Conservation (phyloP, 2,888 invertebrate genomes). For the Diarsia rubi region DNA sequence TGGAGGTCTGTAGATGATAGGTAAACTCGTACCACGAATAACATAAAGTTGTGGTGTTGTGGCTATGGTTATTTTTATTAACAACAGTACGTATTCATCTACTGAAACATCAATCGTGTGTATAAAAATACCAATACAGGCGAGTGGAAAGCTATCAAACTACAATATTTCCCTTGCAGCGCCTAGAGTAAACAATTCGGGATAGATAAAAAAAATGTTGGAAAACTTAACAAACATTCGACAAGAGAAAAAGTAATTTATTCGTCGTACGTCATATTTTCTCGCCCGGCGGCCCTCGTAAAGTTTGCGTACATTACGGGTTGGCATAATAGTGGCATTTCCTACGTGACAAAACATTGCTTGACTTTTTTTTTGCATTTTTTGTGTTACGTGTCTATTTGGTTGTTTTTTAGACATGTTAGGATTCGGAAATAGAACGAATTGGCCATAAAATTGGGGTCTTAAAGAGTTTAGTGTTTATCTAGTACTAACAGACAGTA, state of each 20-base stretch:
- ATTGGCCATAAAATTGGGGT: not conserved
- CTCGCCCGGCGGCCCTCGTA: conserved; percentile 67
- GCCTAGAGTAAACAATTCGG: conserved; percentile 72
- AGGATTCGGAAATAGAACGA: not conserved
- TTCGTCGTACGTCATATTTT: conserved; percentile 80
- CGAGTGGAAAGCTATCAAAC: conserved; percentile 77
- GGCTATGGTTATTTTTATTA: too few species aligned
- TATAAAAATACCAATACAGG: conserved; percentile 69
- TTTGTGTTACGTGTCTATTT: conserved; percentile 35
- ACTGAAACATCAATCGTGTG: conserved; percentile 4
- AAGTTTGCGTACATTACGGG: conserved; percentile 69
- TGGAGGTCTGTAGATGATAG: too few species aligned
- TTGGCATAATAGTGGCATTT: conserved; percentile 66
- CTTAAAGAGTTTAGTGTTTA: not conserved
- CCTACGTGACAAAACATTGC: conserved; percentile 70
- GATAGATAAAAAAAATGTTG: conserved; percentile 70
- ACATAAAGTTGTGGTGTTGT: too few species aligned
- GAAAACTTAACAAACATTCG: conserved; percentile 72
- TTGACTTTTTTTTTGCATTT: conserved; percentile 44
- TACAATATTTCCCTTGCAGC: conserved; percentile 72
- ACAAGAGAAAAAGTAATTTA: conserved; percentile 79
- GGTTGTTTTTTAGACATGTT: not conserved
- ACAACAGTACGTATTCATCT: too few species aligned
- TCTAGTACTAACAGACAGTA: not conserved
- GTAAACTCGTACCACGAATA: too few species aligned